Percentiles rank a stretch among this genome's conserved stretches.
phyloP scores from a whole-genome alignment of 2,888 invertebrate genomes.

The Hermodice carunculata region DNA sequence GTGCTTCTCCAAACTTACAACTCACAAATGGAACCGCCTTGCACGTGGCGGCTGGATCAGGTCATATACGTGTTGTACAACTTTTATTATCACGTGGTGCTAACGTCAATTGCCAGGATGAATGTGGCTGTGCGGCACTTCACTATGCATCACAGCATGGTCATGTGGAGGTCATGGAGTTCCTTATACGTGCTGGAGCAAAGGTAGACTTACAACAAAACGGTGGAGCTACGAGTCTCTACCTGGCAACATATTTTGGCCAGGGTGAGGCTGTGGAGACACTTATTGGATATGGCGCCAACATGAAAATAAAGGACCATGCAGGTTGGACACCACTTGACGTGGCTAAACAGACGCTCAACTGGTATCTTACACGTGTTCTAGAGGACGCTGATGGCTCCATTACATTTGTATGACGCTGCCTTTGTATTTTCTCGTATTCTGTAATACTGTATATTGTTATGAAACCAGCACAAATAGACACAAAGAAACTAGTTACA shows the following conservation, averaged over 20 bases:
- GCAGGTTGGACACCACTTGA: constrained; percentile 14
- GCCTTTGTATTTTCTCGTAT: too few relatives aligned
- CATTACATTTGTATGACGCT: constrained; percentile 14
- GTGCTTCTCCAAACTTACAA: constrained; percentile 7
- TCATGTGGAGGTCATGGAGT: constrained; percentile 49
- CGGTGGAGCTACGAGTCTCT: constrained; percentile 25
- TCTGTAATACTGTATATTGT: too few relatives aligned
- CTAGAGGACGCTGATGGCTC: constrained; percentile 8
- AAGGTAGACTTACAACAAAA: constrained; percentile 87
- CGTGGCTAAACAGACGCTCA: constrained; percentile 19
- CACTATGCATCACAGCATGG: constrained; percentile 65
- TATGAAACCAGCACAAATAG: too few relatives aligned
- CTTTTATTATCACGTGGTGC: constrained; percentile 38
- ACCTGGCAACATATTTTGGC: constrained; percentile 25
- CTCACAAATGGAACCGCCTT: constrained; percentile 12
- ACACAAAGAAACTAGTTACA: too few relatives aligned
- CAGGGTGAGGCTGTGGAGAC: constrained; percentile 19
- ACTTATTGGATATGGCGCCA: constrained; percentile 18
- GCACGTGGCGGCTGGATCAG: constrained; percentile 25
- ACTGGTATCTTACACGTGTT: constrained; percentile 19
- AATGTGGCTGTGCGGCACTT: constrained; percentile 62
- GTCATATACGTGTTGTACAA: constrained; percentile 6
- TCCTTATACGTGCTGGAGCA: constrained; percentile 84
- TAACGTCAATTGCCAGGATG: constrained; percentile 57
- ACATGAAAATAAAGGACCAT: constrained; percentile 5